Conservation (phyloP, 2,797 vertebrate genomes). For the Orientallactaga sibirica region DNA sequence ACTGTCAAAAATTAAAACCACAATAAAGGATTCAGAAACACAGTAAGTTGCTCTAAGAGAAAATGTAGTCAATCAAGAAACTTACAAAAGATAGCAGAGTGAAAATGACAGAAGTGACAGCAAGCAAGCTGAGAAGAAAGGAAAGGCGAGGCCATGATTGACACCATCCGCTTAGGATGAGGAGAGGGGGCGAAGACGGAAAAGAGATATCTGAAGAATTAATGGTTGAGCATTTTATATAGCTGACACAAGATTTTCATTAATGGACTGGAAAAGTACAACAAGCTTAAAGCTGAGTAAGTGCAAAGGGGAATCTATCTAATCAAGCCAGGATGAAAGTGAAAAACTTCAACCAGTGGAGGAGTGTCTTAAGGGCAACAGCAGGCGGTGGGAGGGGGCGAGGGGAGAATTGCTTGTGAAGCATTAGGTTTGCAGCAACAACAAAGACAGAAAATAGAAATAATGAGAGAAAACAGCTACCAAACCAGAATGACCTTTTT, state of each 20-base stretch:
- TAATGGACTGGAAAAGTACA: background rate
- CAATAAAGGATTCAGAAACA: background rate
- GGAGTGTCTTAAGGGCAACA: background rate
- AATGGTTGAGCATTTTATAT: background rate
- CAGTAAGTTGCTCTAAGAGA: background rate
- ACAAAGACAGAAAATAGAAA: too few relatives aligned
- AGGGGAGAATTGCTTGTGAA: background rate
- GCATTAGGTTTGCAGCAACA: too few relatives aligned
- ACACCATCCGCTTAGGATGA: background rate
- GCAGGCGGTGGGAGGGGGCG: background rate
- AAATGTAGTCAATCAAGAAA: slow-evolving; percentile 8
- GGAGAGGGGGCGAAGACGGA: background rate
- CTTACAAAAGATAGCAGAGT: background rate
- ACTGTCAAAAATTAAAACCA: background rate
- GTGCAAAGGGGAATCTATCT: background rate
- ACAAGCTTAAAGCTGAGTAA: background rate
- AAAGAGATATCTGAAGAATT: background rate
- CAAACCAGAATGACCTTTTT: too few relatives aligned
- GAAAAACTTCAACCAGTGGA: background rate
- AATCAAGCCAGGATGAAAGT: background rate
- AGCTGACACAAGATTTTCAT: background rate
- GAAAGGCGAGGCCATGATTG: background rate
- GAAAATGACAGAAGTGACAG: slow-evolving; percentile 3
- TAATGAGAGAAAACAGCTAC: too few relatives aligned
- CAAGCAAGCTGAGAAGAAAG: background rate